Conservation (phyloP, 2,888 invertebrate species). For the Steromphala cineraria region DNA sequence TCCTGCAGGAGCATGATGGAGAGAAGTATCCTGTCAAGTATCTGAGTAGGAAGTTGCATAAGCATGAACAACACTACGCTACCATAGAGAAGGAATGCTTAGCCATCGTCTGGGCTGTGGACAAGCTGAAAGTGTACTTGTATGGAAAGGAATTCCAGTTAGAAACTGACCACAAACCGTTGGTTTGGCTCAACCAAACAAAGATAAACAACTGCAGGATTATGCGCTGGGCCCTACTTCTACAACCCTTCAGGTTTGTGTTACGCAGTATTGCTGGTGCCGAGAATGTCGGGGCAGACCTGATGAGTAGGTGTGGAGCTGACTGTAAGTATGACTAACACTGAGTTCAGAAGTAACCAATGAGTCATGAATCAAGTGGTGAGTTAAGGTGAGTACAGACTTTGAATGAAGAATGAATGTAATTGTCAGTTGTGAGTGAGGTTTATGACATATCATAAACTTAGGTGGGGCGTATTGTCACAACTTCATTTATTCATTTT, state of each 20-base stretch:
- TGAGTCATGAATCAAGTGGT: too few relatives aligned
- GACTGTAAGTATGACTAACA: too few relatives aligned
- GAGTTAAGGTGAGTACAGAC: too few relatives aligned
- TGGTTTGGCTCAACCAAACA: conserved; percentile 16
- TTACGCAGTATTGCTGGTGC: conserved; percentile 1
- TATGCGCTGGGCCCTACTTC: conserved; percentile 25
- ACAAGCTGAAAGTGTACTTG: neutral
- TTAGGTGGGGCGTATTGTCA: too few relatives aligned
- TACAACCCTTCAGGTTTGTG: conserved; percentile 18
- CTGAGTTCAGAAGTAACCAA: too few relatives aligned
- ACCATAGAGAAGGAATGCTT: neutral
- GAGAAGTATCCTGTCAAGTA: conserved; percentile 42
- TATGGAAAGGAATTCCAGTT: too few relatives aligned
- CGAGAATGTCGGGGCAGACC: conserved; percentile 27
- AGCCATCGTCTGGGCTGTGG: neutral
- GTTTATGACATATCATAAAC: too few relatives aligned
- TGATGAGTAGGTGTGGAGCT: conserved; percentile 19
- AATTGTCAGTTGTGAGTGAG: too few relatives aligned
- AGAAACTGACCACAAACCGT: conserved; percentile 28
- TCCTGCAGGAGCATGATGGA: conserved; percentile 35
- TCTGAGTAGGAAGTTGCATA: conserved; percentile 40
- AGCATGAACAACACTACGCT: conserved; percentile 32
- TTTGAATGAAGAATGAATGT: too few relatives aligned
- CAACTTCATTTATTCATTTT: too few relatives aligned
- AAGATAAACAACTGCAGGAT: conserved; percentile 16